phyloP scores from a whole-genome alignment of 2,888 invertebrate species.

The Linhomoeus sp. region DNA sequence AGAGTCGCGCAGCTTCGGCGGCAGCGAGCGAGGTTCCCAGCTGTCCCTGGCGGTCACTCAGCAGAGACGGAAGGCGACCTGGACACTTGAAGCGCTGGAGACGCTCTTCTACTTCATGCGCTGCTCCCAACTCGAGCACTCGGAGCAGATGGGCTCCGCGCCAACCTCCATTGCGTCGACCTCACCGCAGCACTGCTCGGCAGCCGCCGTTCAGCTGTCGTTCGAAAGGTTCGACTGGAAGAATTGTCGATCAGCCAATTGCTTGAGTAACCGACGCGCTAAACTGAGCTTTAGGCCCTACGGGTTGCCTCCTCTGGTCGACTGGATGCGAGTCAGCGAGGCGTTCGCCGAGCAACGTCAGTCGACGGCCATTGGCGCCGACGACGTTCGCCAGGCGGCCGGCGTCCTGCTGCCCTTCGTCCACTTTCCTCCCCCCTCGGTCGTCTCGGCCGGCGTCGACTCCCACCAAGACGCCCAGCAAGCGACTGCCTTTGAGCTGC shows the following conservation, averaged over 20 bases:
- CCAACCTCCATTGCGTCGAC: constrained; percentile 2
- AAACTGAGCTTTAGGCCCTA: constrained; percentile 39
- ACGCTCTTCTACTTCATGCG: constrained; percentile 76
- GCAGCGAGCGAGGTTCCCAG: too few species aligned
- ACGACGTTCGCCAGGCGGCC: constrained; percentile 71
- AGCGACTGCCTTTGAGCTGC: neutral
- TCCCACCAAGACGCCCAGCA: neutral
- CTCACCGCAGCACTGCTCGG: neutral
- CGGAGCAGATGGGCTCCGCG: constrained; percentile 33
- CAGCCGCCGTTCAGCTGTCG: neutral
- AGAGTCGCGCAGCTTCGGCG: too few species aligned
- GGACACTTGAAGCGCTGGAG: constrained; percentile 46
- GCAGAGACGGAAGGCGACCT: constrained; percentile 13
- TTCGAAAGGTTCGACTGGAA: too few species aligned
- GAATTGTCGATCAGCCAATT: too few species aligned
- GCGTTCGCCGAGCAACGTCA: constrained; percentile 57
- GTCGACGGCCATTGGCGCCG: constrained; percentile 54
- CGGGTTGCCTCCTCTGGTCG: constrained; percentile 66
- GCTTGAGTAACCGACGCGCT: too few species aligned
- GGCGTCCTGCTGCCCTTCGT: constrained; percentile 62
- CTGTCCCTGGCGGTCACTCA: too few species aligned
- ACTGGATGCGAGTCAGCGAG: constrained; percentile 63
- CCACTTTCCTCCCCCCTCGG: constrained; percentile 44
- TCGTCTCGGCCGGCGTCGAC: neutral
- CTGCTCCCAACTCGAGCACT: constrained; percentile 61